Conservation (phyloP, 2,797 vertebrate genomes). For the Tamandua tetradactyla region DNA sequence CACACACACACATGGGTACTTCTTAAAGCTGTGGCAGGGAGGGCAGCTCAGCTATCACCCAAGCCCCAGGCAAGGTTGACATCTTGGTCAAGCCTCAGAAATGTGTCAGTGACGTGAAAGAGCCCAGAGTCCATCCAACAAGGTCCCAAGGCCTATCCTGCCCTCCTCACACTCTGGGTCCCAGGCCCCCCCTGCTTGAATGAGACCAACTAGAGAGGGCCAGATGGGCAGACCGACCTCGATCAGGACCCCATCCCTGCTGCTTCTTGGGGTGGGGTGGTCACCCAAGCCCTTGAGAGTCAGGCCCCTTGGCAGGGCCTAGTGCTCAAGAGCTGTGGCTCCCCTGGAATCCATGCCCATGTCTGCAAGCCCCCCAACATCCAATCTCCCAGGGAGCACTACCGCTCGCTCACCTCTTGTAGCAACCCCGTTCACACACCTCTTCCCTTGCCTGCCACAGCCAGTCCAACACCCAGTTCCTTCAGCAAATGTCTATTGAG, state of each 20-base stretch:
- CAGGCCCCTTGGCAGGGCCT: accelerated
- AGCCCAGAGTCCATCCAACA: background rate
- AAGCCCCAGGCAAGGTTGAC: background rate
- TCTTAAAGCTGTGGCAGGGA: background rate
- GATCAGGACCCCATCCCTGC: accelerated
- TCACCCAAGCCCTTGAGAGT: too few species aligned
- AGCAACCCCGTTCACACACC: background rate
- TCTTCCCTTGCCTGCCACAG: background rate
- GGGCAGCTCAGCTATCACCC: background rate
- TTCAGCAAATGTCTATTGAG: background rate
- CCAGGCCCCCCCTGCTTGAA: background rate
- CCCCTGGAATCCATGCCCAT: background rate
- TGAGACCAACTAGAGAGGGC: background rate
- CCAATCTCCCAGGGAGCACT: background rate
- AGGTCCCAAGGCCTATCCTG: too few species aligned
- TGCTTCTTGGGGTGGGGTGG: background rate
- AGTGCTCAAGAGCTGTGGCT: background rate
- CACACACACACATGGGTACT: too few species aligned
- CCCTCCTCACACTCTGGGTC: background rate
- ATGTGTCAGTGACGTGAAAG: background rate
- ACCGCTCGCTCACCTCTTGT: background rate
- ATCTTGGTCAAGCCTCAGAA: background rate
- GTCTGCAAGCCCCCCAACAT: accelerated
- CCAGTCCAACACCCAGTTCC: background rate
- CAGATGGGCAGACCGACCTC: background rate